phyloP scores from a whole-genome alignment of 2,888 invertebrate genomes.

The Oligia fasciuncula region DNA sequence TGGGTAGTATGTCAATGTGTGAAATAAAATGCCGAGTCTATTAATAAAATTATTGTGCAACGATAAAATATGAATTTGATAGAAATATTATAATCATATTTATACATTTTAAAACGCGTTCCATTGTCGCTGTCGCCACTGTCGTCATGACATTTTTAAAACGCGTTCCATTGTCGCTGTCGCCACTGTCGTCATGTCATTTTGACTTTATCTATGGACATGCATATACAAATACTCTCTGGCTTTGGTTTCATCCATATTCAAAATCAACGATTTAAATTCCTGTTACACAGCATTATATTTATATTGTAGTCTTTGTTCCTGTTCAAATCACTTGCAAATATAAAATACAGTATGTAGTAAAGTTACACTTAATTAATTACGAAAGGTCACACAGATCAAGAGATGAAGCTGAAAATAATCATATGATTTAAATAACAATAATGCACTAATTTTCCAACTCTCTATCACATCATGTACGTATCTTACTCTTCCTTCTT shows the following conservation, averaged over 20 bases:
- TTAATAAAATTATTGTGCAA: too few species aligned
- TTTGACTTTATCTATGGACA: too few species aligned
- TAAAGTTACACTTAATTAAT: neutral
- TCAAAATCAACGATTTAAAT: constrained; percentile 7
- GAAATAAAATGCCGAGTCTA: neutral
- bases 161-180: too few species aligned
- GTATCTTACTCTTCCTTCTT: neutral
- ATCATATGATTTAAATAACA: neutral
- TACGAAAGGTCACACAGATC: neutral
- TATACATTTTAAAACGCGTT: neutral
- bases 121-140: too few species aligned
- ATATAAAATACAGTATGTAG: neutral
- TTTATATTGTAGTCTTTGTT: neutral
- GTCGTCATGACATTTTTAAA: constrained; percentile 2
- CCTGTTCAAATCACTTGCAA: neutral
- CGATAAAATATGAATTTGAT: neutral
- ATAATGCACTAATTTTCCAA: neutral
- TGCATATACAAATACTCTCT: neutral
- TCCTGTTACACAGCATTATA: neutral
- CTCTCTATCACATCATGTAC: neutral
- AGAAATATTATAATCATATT: neutral
- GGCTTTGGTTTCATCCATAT: neutral
- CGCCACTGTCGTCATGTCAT: neutral
- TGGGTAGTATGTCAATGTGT: neutral
- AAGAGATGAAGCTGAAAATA: neutral